Evolutionary conservation across 2,113 vertebrate genomes (phyloP).

Genomic region (Oophaga pumilio): DNA sequence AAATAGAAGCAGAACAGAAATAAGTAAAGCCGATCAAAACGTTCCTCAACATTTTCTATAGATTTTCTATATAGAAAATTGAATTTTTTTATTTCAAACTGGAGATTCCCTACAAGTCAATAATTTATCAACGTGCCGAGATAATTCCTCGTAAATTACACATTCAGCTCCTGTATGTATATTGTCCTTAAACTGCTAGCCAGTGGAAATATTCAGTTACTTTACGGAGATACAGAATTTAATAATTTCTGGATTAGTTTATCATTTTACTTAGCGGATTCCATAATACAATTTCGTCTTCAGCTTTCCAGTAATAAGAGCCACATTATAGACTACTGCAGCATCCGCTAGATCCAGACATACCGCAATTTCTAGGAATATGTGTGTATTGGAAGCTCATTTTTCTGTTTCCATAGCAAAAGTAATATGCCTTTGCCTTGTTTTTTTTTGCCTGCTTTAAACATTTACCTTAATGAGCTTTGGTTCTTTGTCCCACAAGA

Average conservation of each 20-base stretch:
- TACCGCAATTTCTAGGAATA: slow-evolving; percentile 47
- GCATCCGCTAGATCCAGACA: neutral
- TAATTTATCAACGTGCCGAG: neutral
- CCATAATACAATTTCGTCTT: slow-evolving; percentile 64
- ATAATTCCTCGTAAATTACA: neutral
- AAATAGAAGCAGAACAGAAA: no score
- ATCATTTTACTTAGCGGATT: slow-evolving; percentile 69
- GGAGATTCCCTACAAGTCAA: neutral
- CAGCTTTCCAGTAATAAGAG: neutral
- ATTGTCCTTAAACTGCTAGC: neutral
- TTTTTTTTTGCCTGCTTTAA: slow-evolving; percentile 65
- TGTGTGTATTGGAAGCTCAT: slow-evolving; percentile 63
- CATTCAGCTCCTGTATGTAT: neutral
- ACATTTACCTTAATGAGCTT: slow-evolving; percentile 79
- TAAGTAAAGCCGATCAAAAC: neutral
- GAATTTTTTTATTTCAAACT: neutral
- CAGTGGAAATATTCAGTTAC: neutral
- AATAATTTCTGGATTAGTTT: slow-evolving; percentile 1
- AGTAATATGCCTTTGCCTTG: slow-evolving; percentile 73
- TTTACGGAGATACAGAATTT: slow-evolving; percentile 1
- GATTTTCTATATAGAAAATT: neutral
- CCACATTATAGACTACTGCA: neutral
- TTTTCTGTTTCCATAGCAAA: slow-evolving; percentile 69
- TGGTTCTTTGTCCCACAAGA: slow-evolving; percentile 76
- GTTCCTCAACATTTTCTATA: neutral